Conservation (phyloP, 2,888 invertebrate genomes). For the Parnassius glacialis region DNA sequence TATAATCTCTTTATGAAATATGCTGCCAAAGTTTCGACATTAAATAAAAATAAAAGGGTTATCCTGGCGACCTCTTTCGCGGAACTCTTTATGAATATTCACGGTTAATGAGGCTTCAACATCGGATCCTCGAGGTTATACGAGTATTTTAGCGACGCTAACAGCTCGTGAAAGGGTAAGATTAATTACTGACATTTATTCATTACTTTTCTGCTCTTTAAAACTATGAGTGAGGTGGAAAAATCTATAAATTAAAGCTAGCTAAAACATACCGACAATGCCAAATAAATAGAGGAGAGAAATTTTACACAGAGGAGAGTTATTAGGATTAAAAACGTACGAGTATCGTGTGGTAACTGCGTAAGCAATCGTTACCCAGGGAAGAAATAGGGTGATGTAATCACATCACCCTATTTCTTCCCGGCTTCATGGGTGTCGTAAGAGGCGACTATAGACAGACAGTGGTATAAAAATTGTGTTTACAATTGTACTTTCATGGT, state of each 20-base stretch:
- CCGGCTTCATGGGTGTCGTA: too few species aligned
- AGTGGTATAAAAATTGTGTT: too few species aligned
- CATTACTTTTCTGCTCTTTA: conserved; percentile 39
- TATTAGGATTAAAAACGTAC: too few species aligned
- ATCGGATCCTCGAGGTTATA: conserved; percentile 51
- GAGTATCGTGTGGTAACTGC: too few species aligned
- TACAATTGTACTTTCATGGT: too few species aligned
- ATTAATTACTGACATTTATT: conserved; percentile 69
- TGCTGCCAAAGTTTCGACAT: conserved; percentile 15
- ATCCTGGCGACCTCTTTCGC: conserved; percentile 26
- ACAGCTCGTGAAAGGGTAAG: conserved; percentile 78
- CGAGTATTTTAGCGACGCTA: conserved; percentile 45
- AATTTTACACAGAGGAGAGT: too few species aligned
- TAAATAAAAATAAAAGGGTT: conserved; percentile 26
- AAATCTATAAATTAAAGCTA: neutral
- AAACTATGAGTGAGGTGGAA: conserved; percentile 3
- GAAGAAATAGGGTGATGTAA: too few species aligned
- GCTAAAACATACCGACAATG: too few species aligned
- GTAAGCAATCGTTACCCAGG: too few species aligned
- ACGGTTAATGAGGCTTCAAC: conserved; percentile 64
- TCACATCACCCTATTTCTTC: too few species aligned
- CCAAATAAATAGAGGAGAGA: too few species aligned
- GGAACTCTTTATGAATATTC: conserved; percentile 47
- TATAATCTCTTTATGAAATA: conserved; percentile 12
- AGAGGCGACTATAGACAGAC: too few species aligned